phyloP scores from a whole-genome alignment of 2,113 vertebrate species.

The Nannospalax galili region DNA sequence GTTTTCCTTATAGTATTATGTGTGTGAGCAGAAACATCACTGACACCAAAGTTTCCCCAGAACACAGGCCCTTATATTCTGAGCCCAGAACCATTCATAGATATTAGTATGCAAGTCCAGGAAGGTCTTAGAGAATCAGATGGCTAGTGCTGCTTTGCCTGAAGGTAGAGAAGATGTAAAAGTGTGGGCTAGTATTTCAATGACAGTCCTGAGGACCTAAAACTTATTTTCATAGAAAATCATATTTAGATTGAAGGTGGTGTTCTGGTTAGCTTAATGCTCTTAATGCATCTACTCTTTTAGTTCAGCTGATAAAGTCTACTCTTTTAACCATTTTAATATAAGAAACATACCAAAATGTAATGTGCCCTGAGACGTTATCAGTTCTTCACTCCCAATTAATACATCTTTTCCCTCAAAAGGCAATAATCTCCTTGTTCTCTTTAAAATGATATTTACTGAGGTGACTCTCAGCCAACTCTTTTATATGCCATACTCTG shows the following conservation, averaged over 20 bases:
- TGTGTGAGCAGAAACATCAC: not conserved
- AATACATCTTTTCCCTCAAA: not conserved
- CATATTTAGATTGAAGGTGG: not conserved
- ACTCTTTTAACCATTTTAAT: not conserved
- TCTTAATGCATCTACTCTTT: constrained; percentile 18
- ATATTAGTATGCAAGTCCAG: not conserved
- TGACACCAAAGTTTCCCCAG: not conserved
- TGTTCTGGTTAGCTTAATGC: too few relatives aligned
- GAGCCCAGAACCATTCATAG: not conserved
- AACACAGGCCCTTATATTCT: not conserved
- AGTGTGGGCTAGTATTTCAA: not conserved
- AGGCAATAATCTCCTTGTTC: not conserved
- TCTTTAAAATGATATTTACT: not conserved
- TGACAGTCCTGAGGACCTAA: not conserved
- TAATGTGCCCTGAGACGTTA: constrained; percentile 4
- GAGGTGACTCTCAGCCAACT: not conserved
- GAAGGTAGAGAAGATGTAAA: not conserved
- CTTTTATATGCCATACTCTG: not conserved
- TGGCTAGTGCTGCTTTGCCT: not conserved
- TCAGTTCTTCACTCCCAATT: not conserved
- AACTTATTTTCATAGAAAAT: not conserved
- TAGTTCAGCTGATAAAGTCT: not conserved
- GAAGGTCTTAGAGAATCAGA: not conserved
- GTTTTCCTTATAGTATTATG: constrained; percentile 15
- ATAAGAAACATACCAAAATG: not conserved